A percentile compares a stretch with the other conserved stretches of the same genome.
phyloP scores from a whole-genome alignment of 2,797 vertebrate genomes.

The Anniella stebbinsi region DNA sequence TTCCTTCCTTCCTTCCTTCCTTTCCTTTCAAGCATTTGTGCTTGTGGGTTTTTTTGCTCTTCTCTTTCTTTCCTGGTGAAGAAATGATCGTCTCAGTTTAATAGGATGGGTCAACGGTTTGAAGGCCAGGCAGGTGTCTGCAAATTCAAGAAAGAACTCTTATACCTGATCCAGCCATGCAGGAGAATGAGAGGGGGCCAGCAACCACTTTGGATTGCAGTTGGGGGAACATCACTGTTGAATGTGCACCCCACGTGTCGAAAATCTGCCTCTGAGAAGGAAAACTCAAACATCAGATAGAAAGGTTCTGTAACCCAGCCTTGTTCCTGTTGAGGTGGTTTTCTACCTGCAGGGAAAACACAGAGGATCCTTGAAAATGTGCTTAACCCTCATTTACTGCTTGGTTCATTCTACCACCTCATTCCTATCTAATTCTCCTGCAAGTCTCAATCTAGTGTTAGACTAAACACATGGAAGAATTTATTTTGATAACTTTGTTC shows the following conservation, averaged over 20 bases:
- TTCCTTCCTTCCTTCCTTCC: neutral
- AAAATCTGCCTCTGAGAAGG: neutral
- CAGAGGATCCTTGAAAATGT: neutral
- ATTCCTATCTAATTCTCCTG: neutral
- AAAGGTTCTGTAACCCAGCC: neutral
- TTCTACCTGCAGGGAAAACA: neutral
- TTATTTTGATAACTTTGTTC: neutral
- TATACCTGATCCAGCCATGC: neutral
- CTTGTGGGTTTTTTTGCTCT: too few species aligned
- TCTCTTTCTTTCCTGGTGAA: slow-evolving; percentile 7
- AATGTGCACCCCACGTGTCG: neutral
- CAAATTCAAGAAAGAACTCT: neutral
- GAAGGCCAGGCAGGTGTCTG: slow-evolving; percentile 26
- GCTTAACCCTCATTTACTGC: neutral
- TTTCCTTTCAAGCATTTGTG: neutral
- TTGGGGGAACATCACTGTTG: too few species aligned
- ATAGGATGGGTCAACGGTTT: slow-evolving; percentile 31
- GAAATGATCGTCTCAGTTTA: slow-evolving; percentile 33
- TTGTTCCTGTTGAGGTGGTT: neutral
- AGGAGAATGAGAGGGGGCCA: neutral
- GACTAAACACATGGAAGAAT: slow-evolving; percentile 3
- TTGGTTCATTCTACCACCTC: too few species aligned
- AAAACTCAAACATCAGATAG: neutral
- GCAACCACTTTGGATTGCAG: neutral
- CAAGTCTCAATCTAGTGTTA: neutral